Base-by-base conservation (phyloP, 2,888 invertebrate species). In the Drosophila antonietae region DNA sequence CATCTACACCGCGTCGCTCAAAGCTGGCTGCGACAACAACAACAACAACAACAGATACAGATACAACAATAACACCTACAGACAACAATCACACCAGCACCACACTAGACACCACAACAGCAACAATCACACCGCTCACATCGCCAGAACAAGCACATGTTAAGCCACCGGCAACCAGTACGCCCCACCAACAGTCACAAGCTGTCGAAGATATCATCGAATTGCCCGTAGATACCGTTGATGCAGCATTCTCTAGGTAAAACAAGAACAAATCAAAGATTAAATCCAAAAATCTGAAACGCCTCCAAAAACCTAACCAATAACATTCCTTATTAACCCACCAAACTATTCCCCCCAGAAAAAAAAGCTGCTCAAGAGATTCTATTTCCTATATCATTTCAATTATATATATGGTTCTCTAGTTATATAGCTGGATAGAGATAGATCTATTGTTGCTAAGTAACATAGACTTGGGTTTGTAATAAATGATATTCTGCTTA, bases 161-260 rank as follows among this genome's bases (percentile, higher is more conserved):
- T 78, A 79, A 81, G 83, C 82, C 83, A 88, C 85, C 82, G 80
- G 87, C 89, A 71, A 88, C 90, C 65, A 83, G 84, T 81, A 87
- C 81, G 69, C 86, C 84, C 74, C 83, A 83, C 76, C 82, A 81
- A 58, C 76, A 74, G 80, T 75, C 82, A 67, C 69, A 74, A 55
- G 81, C 68, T 60, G 74, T 66, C 72, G 87, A 83, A 63, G 89
- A 91, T 66, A 90, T 89, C 90, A 88, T 89, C 86, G 89, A 89
- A 73, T 75, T 90, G 78, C 85, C 91, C 65, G 78, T 90, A 91
- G 92, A 92, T 86, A 92, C 90, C 63, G 87, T 89, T 83, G 92
- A 92, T 84, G 89, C 88, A 67, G 78, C 75, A 59, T 59, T 60
- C 61, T 76, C 81, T 92, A 92, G 92, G 92, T 92, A 92, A 92